phyloP scores from a whole-genome alignment of 1,140 invertebrate species.

The Phthorimaea operculella region DNA sequence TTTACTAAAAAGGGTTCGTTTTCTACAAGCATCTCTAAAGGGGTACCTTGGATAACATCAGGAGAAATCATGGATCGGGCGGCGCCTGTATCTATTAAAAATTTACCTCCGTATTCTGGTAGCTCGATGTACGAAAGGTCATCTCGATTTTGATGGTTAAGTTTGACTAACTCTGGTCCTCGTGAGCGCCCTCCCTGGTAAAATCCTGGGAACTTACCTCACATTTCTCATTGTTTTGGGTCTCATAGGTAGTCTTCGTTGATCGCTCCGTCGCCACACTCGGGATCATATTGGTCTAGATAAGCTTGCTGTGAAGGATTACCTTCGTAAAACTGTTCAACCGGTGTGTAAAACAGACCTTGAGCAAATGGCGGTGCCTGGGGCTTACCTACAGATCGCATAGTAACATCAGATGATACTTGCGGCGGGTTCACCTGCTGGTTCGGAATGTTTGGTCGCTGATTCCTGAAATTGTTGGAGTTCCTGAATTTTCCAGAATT shows the following conservation, averaged over 20 bases:
- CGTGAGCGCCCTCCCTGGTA: background rate
- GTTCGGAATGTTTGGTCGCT: slow-evolving; percentile 6
- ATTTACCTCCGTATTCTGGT: slow-evolving; percentile 6
- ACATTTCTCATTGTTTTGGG: background rate
- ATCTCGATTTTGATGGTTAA: slow-evolving; percentile 1
- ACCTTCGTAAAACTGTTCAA: background rate
- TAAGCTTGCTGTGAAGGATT: background rate
- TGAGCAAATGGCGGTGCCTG: background rate
- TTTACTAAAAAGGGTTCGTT: slow-evolving; percentile 8
- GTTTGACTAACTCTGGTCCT: slow-evolving; percentile 3
- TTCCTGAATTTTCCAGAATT: slow-evolving; percentile 1
- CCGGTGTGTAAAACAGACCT: background rate
- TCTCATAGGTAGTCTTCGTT: background rate
- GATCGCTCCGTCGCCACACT: background rate
- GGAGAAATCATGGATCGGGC: slow-evolving; percentile 7
- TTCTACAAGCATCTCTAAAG: background rate
- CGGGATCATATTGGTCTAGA: background rate
- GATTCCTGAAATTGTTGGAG: background rate
- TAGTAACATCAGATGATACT: slow-evolving; percentile 8
- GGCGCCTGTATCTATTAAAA: slow-evolving; percentile 8
- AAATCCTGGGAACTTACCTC: slow-evolving; percentile 2
- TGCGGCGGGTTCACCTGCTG: slow-evolving; percentile 2
- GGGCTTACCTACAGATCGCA: slow-evolving; percentile 6
- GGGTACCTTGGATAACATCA: background rate
- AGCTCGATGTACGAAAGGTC: slow-evolving; percentile 4